These are phyloP conservation scores for Borostomias antarcticus DNA, from an alignment of 2,797 vertebrate genomes.

Conservation along the genomic window DNA sequence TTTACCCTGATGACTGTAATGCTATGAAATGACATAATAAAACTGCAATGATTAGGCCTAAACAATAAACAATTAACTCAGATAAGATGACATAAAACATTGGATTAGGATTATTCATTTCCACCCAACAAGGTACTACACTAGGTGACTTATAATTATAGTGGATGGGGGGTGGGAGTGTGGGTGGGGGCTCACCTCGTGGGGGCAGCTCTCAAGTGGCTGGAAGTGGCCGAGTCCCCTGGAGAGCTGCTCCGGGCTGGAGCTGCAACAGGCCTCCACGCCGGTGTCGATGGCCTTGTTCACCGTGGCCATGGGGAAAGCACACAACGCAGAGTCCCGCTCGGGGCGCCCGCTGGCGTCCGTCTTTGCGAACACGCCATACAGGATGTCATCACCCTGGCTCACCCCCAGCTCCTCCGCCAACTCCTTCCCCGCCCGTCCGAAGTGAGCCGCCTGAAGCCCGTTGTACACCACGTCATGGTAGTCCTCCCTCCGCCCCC, in stretches of 20 bases:
- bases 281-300: slow-evolving; percentile 79
- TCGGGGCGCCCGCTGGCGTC: slow-evolving; percentile 41
- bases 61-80: too few relatives aligned
- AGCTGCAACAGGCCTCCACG: slow-evolving; percentile 80
- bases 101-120: not conserved
- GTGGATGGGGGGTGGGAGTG: too few relatives aligned
- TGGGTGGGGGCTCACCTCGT: slow-evolving; percentile 74
- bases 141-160: not conserved
- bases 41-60: too few relatives aligned
- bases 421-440: slow-evolving; percentile 72
- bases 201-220: slow-evolving; percentile 79
- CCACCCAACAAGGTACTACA: too few relatives aligned
- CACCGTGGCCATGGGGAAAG: slow-evolving; percentile 79
- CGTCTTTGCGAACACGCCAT: slow-evolving; percentile 82
- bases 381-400: slow-evolving; percentile 77
- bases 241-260: slow-evolving; percentile 58
- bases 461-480: slow-evolving; percentile 80
- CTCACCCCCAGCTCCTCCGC: slow-evolving; percentile 76
- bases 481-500: slow-evolving; percentile 31
- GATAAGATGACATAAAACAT: too few relatives aligned
- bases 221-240: slow-evolving; percentile 88
- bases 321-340: slow-evolving; percentile 84
- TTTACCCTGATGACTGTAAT: too few relatives aligned
- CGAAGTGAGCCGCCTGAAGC: slow-evolving; percentile 85
- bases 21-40: too few relatives aligned